Evolutionary conservation across 2,797 vertebrate genomes (phyloP).

Genomic region (Agapornis canus): DNA sequence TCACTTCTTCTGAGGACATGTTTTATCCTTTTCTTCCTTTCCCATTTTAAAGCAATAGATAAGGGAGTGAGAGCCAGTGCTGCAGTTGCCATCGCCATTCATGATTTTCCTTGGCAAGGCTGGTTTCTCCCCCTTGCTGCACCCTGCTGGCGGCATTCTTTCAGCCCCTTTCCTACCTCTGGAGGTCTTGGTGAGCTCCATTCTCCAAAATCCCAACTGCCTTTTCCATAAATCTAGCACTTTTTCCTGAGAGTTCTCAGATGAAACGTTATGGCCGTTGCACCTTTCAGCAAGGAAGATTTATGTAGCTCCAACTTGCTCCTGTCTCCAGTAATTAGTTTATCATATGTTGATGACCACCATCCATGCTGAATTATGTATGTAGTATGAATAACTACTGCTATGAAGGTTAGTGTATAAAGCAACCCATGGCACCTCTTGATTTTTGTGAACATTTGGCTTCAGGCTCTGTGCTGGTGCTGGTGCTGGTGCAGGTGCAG

Average conservation of each 20-base stretch:
- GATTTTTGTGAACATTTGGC: background rate
- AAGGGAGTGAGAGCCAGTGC: background rate
- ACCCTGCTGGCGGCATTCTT: background rate
- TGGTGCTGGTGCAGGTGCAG: background rate
- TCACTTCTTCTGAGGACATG: background rate
- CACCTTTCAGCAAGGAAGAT: background rate
- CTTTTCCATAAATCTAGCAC: background rate
- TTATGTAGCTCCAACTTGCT: background rate
- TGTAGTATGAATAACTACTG: background rate
- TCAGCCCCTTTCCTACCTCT: background rate
- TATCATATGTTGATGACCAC: background rate
- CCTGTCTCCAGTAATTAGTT: background rate
- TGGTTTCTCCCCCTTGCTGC: background rate
- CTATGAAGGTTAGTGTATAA: background rate
- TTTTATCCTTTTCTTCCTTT: background rate
- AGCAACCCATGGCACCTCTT: background rate
- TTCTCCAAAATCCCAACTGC: background rate
- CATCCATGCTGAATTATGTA: background rate
- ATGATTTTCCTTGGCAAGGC: background rate
- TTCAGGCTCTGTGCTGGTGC: background rate
- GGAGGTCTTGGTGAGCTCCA: background rate
- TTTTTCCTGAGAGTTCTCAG: background rate
- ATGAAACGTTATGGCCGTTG: background rate
- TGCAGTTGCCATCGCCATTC: background rate
- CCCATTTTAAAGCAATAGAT: background rate